These are phyloP conservation scores for Axinella damicornis DNA, from an alignment of 37 sponge, comb jelly and placozoan genomes.

Conservation along the genomic window DNA sequence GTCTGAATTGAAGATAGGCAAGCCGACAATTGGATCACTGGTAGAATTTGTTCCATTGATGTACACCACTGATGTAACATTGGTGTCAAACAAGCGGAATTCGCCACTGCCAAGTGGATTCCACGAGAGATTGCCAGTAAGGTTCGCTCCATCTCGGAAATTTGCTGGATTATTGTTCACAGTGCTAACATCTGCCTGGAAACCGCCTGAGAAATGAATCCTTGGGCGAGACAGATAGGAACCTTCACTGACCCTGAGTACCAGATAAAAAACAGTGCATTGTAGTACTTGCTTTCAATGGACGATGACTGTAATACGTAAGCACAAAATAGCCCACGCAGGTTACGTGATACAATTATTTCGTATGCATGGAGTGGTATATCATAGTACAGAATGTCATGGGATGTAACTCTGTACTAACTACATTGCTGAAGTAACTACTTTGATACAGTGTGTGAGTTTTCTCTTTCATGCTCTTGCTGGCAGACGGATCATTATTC, in stretches of 20 bases:
- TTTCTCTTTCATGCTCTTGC: too few species aligned
- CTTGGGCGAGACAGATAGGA: conserved; percentile 9
- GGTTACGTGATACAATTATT: too few species aligned
- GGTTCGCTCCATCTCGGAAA: not conserved
- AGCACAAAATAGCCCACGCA: too few species aligned
- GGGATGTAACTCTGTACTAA: too few species aligned
- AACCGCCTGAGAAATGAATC: conserved; percentile 9
- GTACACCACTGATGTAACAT: conserved; percentile 30
- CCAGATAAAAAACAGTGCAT: too few species aligned
- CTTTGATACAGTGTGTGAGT: too few species aligned
- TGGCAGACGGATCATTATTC: too few species aligned
- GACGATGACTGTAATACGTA: too few species aligned
- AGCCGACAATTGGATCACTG: not conserved
- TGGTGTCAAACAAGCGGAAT: conserved; percentile 12
- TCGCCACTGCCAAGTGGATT: conserved; percentile 32
- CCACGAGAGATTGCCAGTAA: not conserved
- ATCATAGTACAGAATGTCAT: too few species aligned
- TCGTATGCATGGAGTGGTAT: too few species aligned
- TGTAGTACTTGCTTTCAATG: too few species aligned
- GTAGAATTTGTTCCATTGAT: not conserved
- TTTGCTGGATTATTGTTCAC: conserved; percentile 2
- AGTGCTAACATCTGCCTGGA: conserved; percentile 30
- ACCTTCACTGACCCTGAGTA: not conserved
- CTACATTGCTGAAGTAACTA: too few species aligned
- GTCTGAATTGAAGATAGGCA: not conserved